These are phyloP conservation scores for Rhinogobio ventralis DNA, from an alignment of 2,797 vertebrate genomes.

Conservation along the genomic window DNA sequence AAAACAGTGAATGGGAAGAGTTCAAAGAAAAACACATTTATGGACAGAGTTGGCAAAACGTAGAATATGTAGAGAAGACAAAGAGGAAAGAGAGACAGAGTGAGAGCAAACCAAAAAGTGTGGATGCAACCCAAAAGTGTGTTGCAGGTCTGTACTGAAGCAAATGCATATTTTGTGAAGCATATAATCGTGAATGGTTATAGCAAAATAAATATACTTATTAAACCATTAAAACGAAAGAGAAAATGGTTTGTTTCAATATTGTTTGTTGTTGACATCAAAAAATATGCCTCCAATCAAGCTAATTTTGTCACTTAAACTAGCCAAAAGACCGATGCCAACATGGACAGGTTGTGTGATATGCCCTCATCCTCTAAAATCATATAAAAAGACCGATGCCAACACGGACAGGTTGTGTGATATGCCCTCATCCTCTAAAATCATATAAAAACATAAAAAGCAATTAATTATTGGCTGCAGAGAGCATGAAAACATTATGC, in stretches of 20 bases:
- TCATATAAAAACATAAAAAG: background rate
- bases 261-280: background rate
- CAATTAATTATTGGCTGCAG: too few relatives aligned
- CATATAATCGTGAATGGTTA: background rate
- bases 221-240: background rate
- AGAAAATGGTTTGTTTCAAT: background rate
- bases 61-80: conserved; percentile 57
- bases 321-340: background rate
- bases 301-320: background rate
- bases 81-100: conserved; percentile 61
- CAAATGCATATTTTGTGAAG: background rate
- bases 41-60: background rate
- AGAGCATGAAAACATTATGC: background rate
- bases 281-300: background rate
- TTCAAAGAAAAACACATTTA: conserved; percentile 47
- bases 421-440: background rate
- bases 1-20: conserved; percentile 22
- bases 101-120: conserved; percentile 15
- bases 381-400: background rate
- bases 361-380: background rate
- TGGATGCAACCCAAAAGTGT: background rate
- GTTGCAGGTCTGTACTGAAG: background rate
- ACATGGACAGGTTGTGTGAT: background rate
- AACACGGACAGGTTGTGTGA: background rate
- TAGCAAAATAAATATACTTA: background rate